Evolutionary conservation across 2,113 vertebrate genomes (phyloP).

Genomic region (Pygoscelis adeliae): DNA sequence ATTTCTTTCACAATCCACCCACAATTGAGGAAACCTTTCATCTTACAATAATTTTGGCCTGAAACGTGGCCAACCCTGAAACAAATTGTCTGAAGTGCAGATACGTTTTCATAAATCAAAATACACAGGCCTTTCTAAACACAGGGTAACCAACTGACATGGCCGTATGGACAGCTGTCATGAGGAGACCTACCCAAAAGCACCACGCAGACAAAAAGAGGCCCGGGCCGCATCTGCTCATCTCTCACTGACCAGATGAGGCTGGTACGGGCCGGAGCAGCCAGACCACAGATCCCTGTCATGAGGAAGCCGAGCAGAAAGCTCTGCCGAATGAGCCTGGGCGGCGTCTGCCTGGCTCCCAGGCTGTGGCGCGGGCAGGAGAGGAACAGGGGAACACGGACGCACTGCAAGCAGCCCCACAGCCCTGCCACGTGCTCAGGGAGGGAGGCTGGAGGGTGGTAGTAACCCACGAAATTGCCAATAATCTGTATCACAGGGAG

Average conservation of each 20-base stretch:
- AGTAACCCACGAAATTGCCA: not conserved
- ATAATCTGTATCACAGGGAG: not conserved
- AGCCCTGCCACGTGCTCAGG: not conserved
- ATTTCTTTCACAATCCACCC: not conserved
- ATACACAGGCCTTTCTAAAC: not conserved
- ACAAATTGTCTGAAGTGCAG: not conserved
- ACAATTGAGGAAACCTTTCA: not conserved
- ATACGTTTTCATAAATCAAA: not conserved
- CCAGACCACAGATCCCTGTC: not conserved
- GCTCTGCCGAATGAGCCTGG: not conserved
- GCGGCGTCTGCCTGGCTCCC: accelerated
- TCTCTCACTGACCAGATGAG: not conserved
- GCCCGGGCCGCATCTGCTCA: accelerated
- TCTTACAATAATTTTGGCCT: not conserved
- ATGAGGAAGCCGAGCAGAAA: not conserved
- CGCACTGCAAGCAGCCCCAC: too few relatives aligned
- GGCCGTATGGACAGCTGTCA: not conserved
- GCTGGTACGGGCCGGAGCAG: not conserved
- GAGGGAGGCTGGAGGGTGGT: not conserved
- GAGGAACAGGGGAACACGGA: not conserved
- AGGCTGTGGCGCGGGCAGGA: not conserved
- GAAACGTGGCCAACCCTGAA: not conserved
- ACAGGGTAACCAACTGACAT: too few relatives aligned
- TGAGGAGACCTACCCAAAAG: not conserved
- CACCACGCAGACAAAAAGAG: not conserved